phyloP scores from a whole-genome alignment of 2,797 vertebrate genomes.

The Pampus argenteus region DNA sequence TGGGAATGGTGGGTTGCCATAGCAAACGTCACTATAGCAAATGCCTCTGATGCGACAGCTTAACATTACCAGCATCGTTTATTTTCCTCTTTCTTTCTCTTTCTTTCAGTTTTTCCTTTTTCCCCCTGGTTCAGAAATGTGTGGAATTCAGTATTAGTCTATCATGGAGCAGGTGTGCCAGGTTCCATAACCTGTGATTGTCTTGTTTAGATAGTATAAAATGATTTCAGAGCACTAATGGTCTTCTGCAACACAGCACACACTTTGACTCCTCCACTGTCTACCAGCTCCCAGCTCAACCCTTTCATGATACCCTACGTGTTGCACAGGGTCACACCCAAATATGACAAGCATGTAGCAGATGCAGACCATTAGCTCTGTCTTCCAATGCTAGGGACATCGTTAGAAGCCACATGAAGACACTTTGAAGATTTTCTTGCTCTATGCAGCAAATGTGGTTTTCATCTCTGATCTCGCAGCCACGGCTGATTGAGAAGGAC shows the following conservation, averaged over 20 bases:
- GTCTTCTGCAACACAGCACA: neutral
- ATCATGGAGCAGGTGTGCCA: slow-evolving; percentile 23
- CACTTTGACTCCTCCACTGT: slow-evolving; percentile 7
- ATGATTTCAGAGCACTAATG: slow-evolving; percentile 29
- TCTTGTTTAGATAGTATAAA: slow-evolving; percentile 33
- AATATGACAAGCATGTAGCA: slow-evolving; percentile 44
- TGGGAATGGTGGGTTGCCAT: slow-evolving; percentile 60
- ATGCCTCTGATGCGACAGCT: slow-evolving; percentile 33
- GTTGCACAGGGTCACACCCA: slow-evolving; percentile 34
- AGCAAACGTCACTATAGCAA: slow-evolving; percentile 44
- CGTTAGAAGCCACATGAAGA: slow-evolving; percentile 63
- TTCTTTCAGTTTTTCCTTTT: neutral
- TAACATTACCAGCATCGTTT: slow-evolving; percentile 21
- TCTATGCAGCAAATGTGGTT: slow-evolving; percentile 48
- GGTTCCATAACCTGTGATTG: slow-evolving; percentile 29
- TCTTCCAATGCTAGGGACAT: slow-evolving; percentile 55
- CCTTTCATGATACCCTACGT: slow-evolving; percentile 34
- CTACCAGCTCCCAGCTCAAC: slow-evolving; percentile 13
- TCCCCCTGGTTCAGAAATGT: slow-evolving; percentile 12
- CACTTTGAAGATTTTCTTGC: slow-evolving; percentile 69
- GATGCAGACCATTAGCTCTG: slow-evolving; percentile 65
- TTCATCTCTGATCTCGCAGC: slow-evolving; percentile 63
- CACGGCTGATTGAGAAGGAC: slow-evolving; percentile 62
- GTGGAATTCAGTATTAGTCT: neutral
- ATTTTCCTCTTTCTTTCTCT: slow-evolving; percentile 5